phyloP scores from a whole-genome alignment of 2,888 invertebrate species.

The Agrochola circellaris region DNA sequence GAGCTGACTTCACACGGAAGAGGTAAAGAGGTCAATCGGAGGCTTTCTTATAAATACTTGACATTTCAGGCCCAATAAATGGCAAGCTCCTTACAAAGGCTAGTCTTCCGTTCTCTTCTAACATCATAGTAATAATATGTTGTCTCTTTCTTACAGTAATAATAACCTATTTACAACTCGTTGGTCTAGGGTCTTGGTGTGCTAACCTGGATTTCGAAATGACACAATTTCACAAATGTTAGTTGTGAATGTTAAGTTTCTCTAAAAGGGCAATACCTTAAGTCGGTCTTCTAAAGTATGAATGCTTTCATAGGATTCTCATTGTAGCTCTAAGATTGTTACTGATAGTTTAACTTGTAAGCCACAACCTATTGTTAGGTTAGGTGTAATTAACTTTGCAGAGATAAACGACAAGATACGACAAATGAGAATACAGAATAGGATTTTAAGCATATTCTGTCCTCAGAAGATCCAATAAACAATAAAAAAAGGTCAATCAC shows the following conservation, averaged over 20 bases:
- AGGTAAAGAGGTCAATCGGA: conserved; percentile 41
- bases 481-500: neutral
- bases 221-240: conserved; percentile 43
- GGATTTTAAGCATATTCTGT: neutral
- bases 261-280: neutral
- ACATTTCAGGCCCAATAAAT: conserved; percentile 56
- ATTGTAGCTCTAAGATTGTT: neutral
- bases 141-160: conserved; percentile 32
- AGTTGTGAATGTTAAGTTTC: conserved; percentile 24
- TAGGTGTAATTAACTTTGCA: neutral
- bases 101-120: conserved; percentile 40
- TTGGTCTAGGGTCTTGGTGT: conserved; percentile 23
- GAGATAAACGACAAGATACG: neutral
- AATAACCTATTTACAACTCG: conserved; percentile 31
- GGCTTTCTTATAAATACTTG: conserved; percentile 47
- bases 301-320: neutral
- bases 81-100: conserved; percentile 46
- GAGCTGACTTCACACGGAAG: conserved; percentile 39
- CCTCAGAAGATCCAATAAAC: neutral
- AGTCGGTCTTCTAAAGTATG: neutral
- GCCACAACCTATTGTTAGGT: neutral
- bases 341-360: neutral
- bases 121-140: neutral
- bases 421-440: neutral
- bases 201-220: conserved; percentile 53